A percentile compares a stretch with the other conserved stretches of the same genome.
Evolutionary conservation across 2,888 invertebrate species (phyloP).

Genomic region (Muschampia plurimacula): DNA sequence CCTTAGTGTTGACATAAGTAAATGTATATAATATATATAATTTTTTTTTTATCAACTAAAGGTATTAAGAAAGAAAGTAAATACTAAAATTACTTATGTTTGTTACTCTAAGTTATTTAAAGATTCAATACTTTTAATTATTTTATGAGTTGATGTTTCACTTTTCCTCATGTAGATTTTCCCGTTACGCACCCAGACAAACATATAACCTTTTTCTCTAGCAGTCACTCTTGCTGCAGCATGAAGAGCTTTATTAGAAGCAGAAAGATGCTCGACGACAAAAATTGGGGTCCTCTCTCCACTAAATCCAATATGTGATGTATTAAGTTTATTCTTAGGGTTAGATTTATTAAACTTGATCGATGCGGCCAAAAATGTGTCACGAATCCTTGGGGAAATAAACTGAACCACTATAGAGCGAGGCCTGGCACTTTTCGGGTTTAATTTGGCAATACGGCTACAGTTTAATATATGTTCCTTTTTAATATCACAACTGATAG

Average conservation of each 20-base stretch:
- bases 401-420: constrained; percentile 19
- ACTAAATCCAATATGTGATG: constrained; percentile 5
- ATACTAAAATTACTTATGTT: background rate
- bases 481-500: background rate
- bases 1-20: background rate
- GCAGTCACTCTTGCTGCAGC: background rate
- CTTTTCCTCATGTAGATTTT: constrained; percentile 12
- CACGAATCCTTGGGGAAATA: constrained; percentile 9
- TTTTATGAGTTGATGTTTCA: constrained; percentile 4
- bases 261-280: constrained; percentile 7
- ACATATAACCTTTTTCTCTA: constrained; percentile 6
- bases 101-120: constrained; percentile 3
- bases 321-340: constrained; percentile 9
- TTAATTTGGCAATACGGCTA: constrained; percentile 11
- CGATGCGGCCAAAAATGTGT: constrained; percentile 18
- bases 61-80: background rate
- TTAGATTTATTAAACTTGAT: constrained; percentile 23
- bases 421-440: constrained; percentile 6
- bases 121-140: constrained; percentile 11
- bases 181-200: constrained; percentile 9
- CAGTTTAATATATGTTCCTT: background rate
- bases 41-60: too few species aligned
- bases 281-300: constrained; percentile 8
- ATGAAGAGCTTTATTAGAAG: constrained; percentile 4
- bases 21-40: background rate